These are phyloP conservation scores for Chauna torquata DNA, from an alignment of 2,113 vertebrate genomes.

Conservation along the genomic window DNA sequence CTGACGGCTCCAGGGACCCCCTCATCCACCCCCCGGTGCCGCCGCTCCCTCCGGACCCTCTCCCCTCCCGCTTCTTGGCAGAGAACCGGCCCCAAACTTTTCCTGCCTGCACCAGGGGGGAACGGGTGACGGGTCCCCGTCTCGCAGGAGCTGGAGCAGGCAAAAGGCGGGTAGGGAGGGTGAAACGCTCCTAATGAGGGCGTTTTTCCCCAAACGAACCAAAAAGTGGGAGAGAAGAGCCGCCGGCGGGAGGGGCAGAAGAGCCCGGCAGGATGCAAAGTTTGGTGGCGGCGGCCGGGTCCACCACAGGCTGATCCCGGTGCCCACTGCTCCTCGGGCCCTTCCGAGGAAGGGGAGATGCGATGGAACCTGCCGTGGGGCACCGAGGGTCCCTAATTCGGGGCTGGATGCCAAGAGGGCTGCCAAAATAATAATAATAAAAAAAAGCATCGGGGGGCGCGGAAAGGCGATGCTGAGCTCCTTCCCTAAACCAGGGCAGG, in stretches of 20 bases:
- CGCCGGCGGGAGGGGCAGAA: neutral
- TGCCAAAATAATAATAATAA: neutral
- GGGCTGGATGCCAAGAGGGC: neutral
- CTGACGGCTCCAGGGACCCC: neutral
- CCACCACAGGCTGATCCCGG: neutral
- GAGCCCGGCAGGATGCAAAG: neutral
- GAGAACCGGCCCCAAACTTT: neutral
- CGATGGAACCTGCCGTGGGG: neutral
- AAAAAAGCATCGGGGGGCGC: neutral
- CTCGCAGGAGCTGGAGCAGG: neutral
- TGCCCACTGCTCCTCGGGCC: neutral
- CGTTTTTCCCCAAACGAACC: neutral
- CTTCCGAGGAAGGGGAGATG: neutral
- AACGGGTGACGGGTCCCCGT: neutral
- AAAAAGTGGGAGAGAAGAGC: neutral
- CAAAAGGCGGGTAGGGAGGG: rapidly evolving
- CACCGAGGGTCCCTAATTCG: neutral
- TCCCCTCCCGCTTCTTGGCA: neutral
- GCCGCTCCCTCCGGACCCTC: neutral
- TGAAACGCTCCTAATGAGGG: neutral
- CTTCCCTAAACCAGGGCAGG: neutral
- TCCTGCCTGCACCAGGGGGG: neutral
- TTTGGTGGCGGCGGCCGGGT: neutral
- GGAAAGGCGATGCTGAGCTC: neutral
- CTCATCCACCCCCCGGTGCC: neutral